Conservation (phyloP, 2,113 vertebrate genomes). For the Cochlearius cochlearius region DNA sequence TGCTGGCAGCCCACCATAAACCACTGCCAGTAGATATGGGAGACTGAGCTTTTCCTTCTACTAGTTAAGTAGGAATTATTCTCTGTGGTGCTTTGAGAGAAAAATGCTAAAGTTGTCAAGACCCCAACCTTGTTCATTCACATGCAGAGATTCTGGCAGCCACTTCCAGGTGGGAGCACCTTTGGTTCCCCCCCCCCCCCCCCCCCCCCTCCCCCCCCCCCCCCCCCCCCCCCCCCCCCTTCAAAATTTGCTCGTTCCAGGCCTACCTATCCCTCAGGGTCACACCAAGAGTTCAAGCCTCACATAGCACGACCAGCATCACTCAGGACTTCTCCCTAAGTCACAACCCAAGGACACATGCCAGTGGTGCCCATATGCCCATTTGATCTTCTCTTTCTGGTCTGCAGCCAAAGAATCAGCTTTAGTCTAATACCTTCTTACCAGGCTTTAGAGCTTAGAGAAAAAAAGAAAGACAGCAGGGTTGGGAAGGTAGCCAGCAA, state of each 20-base stretch:
- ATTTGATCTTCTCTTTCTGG: conserved; percentile 28
- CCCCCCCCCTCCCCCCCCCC: too few species aligned
- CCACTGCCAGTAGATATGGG: background rate
- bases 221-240: too few species aligned
- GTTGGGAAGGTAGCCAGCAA: conserved; percentile 15
- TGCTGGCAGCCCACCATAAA: background rate
- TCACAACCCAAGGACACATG: background rate
- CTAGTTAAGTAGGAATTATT: background rate
- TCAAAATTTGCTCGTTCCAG: background rate
- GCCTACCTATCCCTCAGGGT: background rate
- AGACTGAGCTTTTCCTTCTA: background rate
- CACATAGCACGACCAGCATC: background rate
- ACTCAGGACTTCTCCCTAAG: background rate
- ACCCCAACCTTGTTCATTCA: background rate
- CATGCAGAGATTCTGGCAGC: background rate
- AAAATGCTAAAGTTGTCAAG: background rate
- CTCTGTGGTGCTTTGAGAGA: background rate
- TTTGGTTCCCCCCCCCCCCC: too few species aligned
- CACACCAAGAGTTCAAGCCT: background rate
- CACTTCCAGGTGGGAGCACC: background rate
- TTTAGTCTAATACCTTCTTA: conserved; percentile 49
- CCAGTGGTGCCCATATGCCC: background rate
- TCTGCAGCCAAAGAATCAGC: conserved; percentile 18
- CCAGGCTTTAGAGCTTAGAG: conserved; percentile 10
- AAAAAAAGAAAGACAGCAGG: background rate